Evolutionary conservation across 2,113 vertebrate genomes (phyloP), one percentile per base, ranked within the genome.

Genomic region (Beaufortia kweichowensis): DNA sequence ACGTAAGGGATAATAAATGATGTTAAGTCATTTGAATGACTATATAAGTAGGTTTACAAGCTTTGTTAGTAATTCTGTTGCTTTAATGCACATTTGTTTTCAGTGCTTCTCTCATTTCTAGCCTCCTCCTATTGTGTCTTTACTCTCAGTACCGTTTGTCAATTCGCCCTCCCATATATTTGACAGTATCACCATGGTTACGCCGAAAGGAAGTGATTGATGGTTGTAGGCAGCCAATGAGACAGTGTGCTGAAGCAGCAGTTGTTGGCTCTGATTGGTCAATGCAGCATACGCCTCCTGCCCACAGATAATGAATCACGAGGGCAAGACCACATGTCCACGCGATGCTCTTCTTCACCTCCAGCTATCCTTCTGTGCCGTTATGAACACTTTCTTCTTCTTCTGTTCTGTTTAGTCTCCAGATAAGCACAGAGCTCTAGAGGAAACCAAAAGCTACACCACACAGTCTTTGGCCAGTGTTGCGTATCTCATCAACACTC

Each of bases 361-460:
- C 62, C 29, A 21, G 9, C 35, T 10, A 28, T 72, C 41, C 59
- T 24, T 71, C 60, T 61, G 17, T 46, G 23, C 50, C 46, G 6
- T 7, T 9, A 41, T 4, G 6, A 23, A 21, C 72, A 14, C 28
- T 70, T 12, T 63, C 26, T 35, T 41, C 60, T 12, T 67, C 2
- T 43, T 60, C 39, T 43, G 83, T 72, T 56, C 35, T 71, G 65
- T 29, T 19, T 33, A 98, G 96, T 96, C 96, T 80, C 89, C 95
- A 84, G 97, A 98, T 90, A 98, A 99, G 87, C 94, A 97, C 86
- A 89, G 96, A 89, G 97, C 97, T 41, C 90, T 99, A 84, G 97
- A 99, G 90, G 97, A 99, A 93, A 99, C 97, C 88, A 99, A 99
- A 93, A 97, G 95, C 84, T 99, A 98, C 87, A 98, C 97, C 48